Evolutionary conservation across 2,888 invertebrate genomes (phyloP), one percentile per base, ranked within the genome.

Genomic region (Pegoplata infirma): DNA sequence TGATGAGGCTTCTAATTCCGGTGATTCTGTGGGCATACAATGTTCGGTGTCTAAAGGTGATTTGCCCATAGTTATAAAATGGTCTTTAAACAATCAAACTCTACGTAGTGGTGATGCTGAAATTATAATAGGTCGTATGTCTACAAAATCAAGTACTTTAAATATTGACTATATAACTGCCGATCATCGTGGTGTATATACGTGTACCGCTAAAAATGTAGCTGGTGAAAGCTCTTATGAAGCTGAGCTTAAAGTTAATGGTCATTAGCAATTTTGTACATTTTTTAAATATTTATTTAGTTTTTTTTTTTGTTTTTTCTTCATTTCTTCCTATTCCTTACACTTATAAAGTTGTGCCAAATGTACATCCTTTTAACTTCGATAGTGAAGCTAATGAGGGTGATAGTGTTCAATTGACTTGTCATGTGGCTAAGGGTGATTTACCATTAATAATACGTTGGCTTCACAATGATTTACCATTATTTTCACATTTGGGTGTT

Each of bases 331-430:
- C 36, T 5, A 12, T 32, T n/a, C 36, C 36, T n/a, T n/a, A 4
- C n/a, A 3, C 4, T n/a, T n/a, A n/a, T n/a, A n/a, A n/a, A 95
- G 94, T 94, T 90, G 91, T 92, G 86, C 95, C 95, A 82, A 92
- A 92, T 90, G 94, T 90, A 73, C 86, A 86, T 84, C 90, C 90
- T 21, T 90, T 90, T 81, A 87, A 86, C 79, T 89, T 89, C 63
- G 89, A 89, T 81, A 86, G 79, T 72, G 87, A 89, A 79, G 92
- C 94, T 81, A 93, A 93, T 87, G 93, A 93, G 74, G 94, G 94
- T 73, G 94, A 94, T 85, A 91, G 91, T 86, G 90, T 92, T 58
- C 91, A 91, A 71, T 88, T 92, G 40, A 91, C 91, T 74, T 93
- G 93, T 83, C 91, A 91, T 69, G 91, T 92, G 82, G 90, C 91